Evolutionary conservation across 2,113 vertebrate genomes (phyloP), one percentile per base, ranked within the genome.

Genomic region (Potamarius usumacintae): DNA sequence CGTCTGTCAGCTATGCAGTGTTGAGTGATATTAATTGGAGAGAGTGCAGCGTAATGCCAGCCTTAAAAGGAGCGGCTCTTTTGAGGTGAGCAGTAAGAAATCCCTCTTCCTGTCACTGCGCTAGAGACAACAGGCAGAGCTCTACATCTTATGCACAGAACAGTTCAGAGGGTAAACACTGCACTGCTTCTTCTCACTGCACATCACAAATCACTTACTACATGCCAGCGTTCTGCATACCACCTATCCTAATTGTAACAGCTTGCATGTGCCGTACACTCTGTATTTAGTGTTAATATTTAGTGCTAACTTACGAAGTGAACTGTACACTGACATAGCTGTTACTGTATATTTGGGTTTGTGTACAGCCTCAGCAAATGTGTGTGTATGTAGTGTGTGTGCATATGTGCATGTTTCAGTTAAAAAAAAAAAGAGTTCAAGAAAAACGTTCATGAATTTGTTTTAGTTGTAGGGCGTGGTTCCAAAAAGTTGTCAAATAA

Each of bases 111-210:
- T 87, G 86, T 84, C 88, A 87, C 79, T 18, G 42, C 74, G 25
- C 57, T 87, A 79, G 72, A 90, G 87, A 92, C 86, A 92, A 89
- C 90, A 88, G 91, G 90, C 85, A 85, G 83, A 84, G 67, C 87
- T 84, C 82, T 17, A 67, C 63, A 63, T 79, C 78, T 85, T 89
- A 81, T 87, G 71, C 6, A 55, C 50, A 60, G 76, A 89, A 82
- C 63, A 7, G 18, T 62, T 57, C 17, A 53, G 82, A 82, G 7
- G 34, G 55, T 50, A 83, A 74, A 83, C 53, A 76, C 57, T 52
- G 15, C 10, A 1, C 53, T 27, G 65, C 22, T 60, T 30, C 60
- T 81, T 42, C 15, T 14, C 14, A 82, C 9, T n/a, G 1, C 14
- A 25, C 85, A 50, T 74, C 27, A 82, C 65, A 71, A 79, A 22